Evolutionary conservation across 2,888 invertebrate species (phyloP).

Genomic region (Himalopsyche tibetana): DNA sequence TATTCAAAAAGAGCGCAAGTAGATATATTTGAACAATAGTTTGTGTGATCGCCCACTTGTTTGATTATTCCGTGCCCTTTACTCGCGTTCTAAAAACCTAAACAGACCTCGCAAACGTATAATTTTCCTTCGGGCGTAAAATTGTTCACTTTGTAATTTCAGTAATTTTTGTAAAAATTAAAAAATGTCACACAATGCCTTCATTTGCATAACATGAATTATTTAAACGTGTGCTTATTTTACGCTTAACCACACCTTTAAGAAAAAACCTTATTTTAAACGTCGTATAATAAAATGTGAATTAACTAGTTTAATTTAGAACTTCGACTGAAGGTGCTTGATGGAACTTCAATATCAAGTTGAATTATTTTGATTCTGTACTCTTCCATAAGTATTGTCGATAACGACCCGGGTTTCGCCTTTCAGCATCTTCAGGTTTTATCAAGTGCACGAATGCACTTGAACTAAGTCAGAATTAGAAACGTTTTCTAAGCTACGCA

Average conservation of each 20-base stretch:
- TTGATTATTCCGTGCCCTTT: slow-evolving; percentile 21
- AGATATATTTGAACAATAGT: background rate
- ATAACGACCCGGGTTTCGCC: no score
- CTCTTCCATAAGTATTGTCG: no score
- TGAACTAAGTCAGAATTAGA: no score
- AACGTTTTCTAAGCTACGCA: no score
- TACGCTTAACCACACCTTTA: background rate
- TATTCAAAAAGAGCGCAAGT: background rate
- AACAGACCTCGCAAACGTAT: background rate
- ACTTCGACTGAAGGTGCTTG: no score
- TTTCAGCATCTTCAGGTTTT: no score
- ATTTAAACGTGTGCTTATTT: background rate
- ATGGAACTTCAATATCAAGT: no score
- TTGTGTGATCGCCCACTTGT: background rate
- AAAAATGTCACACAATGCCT: slow-evolving; percentile 41
- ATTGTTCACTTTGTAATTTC: background rate
- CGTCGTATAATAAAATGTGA: background rate
- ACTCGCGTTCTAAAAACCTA: slow-evolving; percentile 2
- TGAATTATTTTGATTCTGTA: no score
- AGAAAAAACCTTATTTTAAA: background rate
- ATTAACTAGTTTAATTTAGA: no score
- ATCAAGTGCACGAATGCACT: no score
- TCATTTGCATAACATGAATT: slow-evolving; percentile 44
- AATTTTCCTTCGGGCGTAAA: slow-evolving; percentile 20
- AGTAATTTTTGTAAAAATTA: slow-evolving; percentile 15